Evolutionary conservation across 2,888 invertebrate species (phyloP).

Genomic region (Mesorhabditis belari): DNA sequence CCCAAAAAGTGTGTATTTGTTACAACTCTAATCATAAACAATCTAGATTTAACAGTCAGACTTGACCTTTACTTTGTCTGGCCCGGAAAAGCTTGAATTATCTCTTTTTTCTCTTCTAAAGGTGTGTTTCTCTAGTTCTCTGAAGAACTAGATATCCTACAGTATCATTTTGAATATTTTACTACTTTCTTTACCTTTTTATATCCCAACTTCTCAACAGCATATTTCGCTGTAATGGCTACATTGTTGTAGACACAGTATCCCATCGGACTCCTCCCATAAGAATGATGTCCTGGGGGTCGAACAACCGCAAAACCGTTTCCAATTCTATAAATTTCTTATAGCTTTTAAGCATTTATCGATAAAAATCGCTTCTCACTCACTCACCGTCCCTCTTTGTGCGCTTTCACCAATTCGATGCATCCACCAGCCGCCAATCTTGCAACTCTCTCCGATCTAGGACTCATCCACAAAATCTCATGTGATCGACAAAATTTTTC

Average conservation of each 20-base stretch:
- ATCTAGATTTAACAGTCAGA: too few relatives aligned
- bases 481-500: constrained; percentile 12
- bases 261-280: constrained; percentile 62
- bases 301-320: constrained; percentile 93
- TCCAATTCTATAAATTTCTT: constrained; percentile 20
- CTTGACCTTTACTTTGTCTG: too few relatives aligned
- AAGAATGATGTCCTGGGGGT: constrained; percentile 82
- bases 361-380: neutral
- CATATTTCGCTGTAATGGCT: constrained; percentile 82
- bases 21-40: too few relatives aligned
- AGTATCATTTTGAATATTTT: neutral
- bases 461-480: constrained; percentile 35
- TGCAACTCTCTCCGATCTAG: constrained; percentile 24
- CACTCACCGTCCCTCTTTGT: constrained; percentile 18
- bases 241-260: constrained; percentile 99
- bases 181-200: constrained; percentile 9
- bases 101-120: too few relatives aligned
- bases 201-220: constrained; percentile 28
- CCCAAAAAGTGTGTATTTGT: too few relatives aligned
- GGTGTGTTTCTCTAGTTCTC: too few relatives aligned
- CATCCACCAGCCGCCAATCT: constrained; percentile 28
- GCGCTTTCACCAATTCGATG: constrained; percentile 34
- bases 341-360: neutral
- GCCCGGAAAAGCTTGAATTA: too few relatives aligned
- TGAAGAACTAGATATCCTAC: too few relatives aligned